Percentiles rank a stretch among this genome's conserved stretches.
Conservation (phyloP, 1,140 invertebrate species). For the Caligus rogercresseyi region DNA sequence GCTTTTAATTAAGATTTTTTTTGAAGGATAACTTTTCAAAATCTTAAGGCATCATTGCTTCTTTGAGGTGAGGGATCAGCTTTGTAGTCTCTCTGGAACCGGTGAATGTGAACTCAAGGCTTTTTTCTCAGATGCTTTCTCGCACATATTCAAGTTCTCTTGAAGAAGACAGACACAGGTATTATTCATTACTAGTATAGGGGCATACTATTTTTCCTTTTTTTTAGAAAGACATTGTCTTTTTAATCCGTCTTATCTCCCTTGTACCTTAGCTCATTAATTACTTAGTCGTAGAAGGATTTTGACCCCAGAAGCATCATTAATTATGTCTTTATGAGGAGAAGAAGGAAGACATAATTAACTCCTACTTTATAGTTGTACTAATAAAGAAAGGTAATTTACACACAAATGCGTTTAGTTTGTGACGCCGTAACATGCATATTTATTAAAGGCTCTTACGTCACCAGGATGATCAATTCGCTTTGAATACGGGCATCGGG, state of each 20-base stretch:
- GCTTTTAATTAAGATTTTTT: too few relatives aligned
- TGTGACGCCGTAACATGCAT: not conserved
- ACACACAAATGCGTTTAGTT: not conserved
- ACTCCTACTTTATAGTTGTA: not conserved
- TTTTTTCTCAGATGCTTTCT: not conserved
- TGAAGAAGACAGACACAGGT: too few relatives aligned
- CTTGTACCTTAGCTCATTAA: not conserved
- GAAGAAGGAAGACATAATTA: too few relatives aligned
- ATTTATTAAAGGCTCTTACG: not conserved
- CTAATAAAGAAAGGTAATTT: not conserved
- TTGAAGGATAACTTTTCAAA: too few relatives aligned
- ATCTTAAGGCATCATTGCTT: too few relatives aligned
- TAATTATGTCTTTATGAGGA: not conserved
- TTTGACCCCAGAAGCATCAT: not conserved
- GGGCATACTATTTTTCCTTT: not conserved
- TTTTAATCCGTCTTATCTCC: not conserved
- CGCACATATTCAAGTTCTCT: not conserved
- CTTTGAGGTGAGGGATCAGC: too few relatives aligned
- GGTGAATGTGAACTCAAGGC: too few relatives aligned
- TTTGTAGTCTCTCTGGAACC: too few relatives aligned
- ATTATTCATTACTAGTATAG: too few relatives aligned
- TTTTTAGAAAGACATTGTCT: not conserved
- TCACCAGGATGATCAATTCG: not conserved
- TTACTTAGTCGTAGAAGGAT: not conserved
- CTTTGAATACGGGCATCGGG: too few relatives aligned